Conservation (phyloP, 2,797 vertebrate genomes). For the Gambusia yucatana region DNA sequence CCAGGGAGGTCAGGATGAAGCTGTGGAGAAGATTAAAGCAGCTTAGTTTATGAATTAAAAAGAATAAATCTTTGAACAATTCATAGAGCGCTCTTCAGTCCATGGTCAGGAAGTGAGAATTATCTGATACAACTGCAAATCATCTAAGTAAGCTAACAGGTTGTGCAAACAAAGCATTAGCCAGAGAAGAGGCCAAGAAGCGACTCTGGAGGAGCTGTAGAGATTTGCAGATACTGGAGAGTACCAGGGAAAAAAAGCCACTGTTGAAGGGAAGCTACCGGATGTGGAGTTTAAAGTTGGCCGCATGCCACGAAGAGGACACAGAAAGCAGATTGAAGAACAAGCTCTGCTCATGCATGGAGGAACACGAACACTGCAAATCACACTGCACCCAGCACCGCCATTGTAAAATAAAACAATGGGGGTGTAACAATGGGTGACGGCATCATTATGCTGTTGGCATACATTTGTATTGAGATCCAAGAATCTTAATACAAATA, state of each 20-base stretch:
- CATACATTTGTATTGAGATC: not conserved
- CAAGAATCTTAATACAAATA: no score
- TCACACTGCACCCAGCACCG: not conserved
- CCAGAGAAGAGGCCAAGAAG: not conserved
- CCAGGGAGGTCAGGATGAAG: not conserved
- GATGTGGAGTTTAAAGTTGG: not conserved
- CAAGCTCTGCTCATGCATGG: not conserved
- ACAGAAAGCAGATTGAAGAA: not conserved
- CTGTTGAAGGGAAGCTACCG: not conserved
- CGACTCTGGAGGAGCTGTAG: not conserved
- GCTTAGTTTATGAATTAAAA: not conserved
- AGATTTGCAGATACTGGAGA: not conserved
- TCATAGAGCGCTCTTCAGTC: not conserved
- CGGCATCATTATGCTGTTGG: not conserved
- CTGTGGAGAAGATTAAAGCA: not conserved
- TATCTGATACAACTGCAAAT: not conserved
- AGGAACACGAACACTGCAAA: not conserved
- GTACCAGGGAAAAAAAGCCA: not conserved
- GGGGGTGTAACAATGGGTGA: not conserved
- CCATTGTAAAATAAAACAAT: not conserved
- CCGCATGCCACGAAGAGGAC: not conserved
- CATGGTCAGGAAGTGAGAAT: not conserved
- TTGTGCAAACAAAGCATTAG: not conserved
- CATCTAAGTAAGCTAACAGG: not conserved
- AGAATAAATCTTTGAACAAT: not conserved